Percentiles rank a stretch among this genome's conserved stretches.
Conservation (phyloP, 2,113 vertebrate species). For the Otolemur garnettii region DNA sequence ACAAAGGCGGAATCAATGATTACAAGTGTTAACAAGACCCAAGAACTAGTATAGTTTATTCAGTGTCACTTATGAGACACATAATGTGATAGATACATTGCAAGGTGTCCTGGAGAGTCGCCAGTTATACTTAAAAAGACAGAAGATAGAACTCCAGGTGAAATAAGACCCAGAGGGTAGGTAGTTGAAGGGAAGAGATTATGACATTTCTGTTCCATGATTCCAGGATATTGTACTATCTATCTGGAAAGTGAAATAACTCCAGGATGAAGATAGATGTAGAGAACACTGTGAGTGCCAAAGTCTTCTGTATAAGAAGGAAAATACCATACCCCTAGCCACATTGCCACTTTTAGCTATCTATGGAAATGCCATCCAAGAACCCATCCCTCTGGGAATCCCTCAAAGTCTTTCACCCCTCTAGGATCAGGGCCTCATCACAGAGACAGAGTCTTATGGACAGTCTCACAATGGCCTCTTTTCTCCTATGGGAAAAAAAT, state of each 20-base stretch:
- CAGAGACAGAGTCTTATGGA: conserved; percentile 7
- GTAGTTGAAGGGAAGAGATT: conserved; percentile 12
- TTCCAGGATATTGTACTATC: conserved; percentile 17
- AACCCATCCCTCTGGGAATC: not conserved
- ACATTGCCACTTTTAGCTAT: not conserved
- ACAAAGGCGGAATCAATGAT: conserved; percentile 30
- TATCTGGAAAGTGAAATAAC: conserved; percentile 47
- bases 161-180: not conserved
- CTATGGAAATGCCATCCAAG: conserved; percentile 4
- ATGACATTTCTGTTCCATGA: not conserved
- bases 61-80: not conserved
- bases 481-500: not conserved
- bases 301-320: not conserved
- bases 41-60: conserved; percentile 28
- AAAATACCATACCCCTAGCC: conserved; percentile 8
- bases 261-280: not conserved
- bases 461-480: conserved; percentile 5
- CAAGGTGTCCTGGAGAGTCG: not conserved
- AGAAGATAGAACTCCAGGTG: conserved; percentile 31
- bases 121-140: conserved; percentile 48
- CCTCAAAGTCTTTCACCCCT: not conserved
- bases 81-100: not conserved
- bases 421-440: not conserved
- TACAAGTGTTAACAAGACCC: conserved; percentile 4
- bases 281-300: not conserved